Evolutionary conservation across 2,888 invertebrate genomes (phyloP).

Genomic region (Pristionchus arcanus): DNA sequence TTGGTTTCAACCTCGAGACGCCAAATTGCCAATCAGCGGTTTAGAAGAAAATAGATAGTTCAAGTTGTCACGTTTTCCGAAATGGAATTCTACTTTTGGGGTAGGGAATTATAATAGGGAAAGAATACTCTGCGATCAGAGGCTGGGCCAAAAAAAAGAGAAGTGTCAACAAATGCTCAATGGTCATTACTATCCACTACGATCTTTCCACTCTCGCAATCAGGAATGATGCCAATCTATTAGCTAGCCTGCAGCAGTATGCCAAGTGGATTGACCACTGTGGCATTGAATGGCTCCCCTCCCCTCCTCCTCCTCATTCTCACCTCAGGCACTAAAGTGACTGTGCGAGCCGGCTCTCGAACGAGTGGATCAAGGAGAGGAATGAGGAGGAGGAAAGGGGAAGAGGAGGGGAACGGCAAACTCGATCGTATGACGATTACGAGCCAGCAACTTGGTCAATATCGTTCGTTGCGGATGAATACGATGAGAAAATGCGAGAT

Average conservation of each 20-base stretch:
- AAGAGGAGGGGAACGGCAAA: background rate
- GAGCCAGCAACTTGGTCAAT: background rate
- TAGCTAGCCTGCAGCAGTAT: background rate
- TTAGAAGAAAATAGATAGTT: background rate
- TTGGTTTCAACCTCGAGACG: background rate
- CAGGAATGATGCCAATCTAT: background rate
- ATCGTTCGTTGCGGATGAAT: background rate
- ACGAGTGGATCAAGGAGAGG: background rate
- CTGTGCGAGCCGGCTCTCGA: constrained; percentile 26
- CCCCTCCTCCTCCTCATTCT: constrained; percentile 15
- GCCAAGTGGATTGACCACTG: constrained; percentile 4
- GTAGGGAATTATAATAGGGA: no score
- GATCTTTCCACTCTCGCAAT: background rate
- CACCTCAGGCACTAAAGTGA: constrained; percentile 23
- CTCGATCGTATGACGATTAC: background rate
- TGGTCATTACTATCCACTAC: background rate
- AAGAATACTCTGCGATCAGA: no score
- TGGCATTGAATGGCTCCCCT: background rate
- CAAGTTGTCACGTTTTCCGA: background rate
- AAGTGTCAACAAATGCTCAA: background rate
- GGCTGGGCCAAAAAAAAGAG: no score
- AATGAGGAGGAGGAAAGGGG: background rate
- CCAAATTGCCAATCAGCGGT: constrained; percentile 3
- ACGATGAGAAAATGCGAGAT: background rate
- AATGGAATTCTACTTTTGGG: background rate